These are phyloP conservation scores for Hyaena hyaena DNA, from an alignment of 2,113 vertebrate species.

Conservation along the genomic window DNA sequence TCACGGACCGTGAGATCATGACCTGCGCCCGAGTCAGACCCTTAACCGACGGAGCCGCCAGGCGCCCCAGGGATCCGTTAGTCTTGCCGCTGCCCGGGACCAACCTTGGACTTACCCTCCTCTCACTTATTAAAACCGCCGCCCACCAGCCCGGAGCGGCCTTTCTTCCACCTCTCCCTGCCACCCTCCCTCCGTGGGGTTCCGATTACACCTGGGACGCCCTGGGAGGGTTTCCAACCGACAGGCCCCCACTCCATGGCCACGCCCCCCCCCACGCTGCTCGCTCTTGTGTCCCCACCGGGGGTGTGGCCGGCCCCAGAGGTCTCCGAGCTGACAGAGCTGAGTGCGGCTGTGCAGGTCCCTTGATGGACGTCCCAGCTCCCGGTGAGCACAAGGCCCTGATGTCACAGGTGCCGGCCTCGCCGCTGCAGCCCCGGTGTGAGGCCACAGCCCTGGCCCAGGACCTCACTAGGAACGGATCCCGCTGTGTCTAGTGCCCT, in stretches of 20 bases:
- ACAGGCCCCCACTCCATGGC: not conserved
- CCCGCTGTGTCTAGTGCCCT: not conserved
- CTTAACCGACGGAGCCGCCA: too few species aligned
- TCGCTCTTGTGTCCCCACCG: not conserved
- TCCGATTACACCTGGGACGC: not conserved
- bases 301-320: not conserved
- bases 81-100: too few species aligned
- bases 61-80: not conserved
- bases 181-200: too few species aligned
- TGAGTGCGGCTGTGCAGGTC: not conserved
- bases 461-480: not conserved
- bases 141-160: too few species aligned
- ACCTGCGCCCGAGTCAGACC: too few species aligned
- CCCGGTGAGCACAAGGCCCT: not conserved
- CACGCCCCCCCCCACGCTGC: too few species aligned
- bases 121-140: too few species aligned
- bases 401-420: not conserved
- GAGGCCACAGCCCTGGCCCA: not conserved
- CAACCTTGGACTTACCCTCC: too few species aligned
- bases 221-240: not conserved
- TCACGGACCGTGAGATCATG: too few species aligned
- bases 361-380: not conserved
- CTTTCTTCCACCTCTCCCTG: too few species aligned
- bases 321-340: not conserved
- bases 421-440: not conserved